These are phyloP conservation scores for Lomographa bimaculata DNA, from an alignment of 2,888 invertebrate species.

Conservation along the genomic window DNA sequence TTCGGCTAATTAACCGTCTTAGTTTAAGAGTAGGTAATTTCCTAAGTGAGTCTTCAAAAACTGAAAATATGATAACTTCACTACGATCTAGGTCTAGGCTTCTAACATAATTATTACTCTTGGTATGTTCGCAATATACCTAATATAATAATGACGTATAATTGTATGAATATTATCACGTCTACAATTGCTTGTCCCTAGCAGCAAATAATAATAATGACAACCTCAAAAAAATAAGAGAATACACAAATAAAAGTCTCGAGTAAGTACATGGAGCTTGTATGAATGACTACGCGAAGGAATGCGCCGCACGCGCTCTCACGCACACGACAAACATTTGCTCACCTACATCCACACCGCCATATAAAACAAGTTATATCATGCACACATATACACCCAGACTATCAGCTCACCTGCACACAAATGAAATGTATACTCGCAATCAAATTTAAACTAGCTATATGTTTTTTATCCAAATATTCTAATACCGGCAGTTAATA, in stretches of 20 bases:
- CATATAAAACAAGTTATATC: conserved; percentile 63
- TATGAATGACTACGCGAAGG: conserved; percentile 75
- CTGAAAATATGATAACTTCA: too few relatives aligned
- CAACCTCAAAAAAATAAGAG: conserved; percentile 42
- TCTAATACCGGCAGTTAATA: conserved; percentile 39
- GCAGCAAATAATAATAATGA: conserved; percentile 32
- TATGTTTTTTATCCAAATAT: conserved; percentile 45
- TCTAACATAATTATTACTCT: too few relatives aligned
- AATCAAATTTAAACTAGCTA: conserved; percentile 45
- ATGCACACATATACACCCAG: conserved; percentile 43
- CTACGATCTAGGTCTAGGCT: too few relatives aligned
- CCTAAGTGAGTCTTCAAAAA: too few relatives aligned
- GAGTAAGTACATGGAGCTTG: conserved; percentile 48
- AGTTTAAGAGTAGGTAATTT: too few relatives aligned
- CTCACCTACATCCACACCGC: conserved; percentile 46
- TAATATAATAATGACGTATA: too few relatives aligned
- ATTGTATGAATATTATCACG: conserved; percentile 24
- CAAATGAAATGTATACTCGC: conserved; percentile 47
- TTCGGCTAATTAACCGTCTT: too few relatives aligned
- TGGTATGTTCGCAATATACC: too few relatives aligned
- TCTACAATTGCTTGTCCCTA: conserved; percentile 2
- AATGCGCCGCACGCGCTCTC: conserved; percentile 72
- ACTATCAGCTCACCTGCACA: conserved; percentile 46
- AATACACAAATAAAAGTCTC: conserved; percentile 53
- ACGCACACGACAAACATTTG: conserved; percentile 40